phyloP scores from a whole-genome alignment of 2,113 vertebrate genomes.

The Pavo muticus region DNA sequence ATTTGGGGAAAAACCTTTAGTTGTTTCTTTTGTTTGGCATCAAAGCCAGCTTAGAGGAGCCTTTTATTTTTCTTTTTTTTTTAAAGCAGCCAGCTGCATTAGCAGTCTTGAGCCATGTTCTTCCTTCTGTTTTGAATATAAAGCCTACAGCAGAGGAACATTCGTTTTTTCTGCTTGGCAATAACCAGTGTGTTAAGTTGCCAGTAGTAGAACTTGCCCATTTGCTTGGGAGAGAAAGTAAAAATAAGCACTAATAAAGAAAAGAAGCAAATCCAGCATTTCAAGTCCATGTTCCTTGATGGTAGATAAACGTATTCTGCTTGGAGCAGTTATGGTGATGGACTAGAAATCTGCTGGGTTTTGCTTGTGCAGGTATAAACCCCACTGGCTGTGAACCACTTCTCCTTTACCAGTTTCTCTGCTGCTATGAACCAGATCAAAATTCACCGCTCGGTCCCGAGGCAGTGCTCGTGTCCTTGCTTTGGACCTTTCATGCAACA shows the following conservation, averaged over 20 bases:
- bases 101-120: conserved; percentile 34
- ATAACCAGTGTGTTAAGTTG: conserved; percentile 6
- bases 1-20: background rate
- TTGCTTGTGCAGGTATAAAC: conserved; percentile 14
- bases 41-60: conserved; percentile 4
- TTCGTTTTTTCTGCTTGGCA: background rate
- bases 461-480: background rate
- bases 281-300: background rate
- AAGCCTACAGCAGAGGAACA: conserved; percentile 18
- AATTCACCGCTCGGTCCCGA: background rate
- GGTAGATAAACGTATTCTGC: background rate
- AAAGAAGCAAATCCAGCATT: conserved; percentile 43
- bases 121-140: conserved; percentile 54
- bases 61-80: background rate
- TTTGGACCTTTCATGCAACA: background rate
- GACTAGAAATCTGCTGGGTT: background rate
- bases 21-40: conserved; percentile 51
- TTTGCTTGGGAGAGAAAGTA: conserved; percentile 41
- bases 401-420: background rate
- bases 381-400: background rate
- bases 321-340: background rate
- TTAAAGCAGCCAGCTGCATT: conserved; percentile 34
- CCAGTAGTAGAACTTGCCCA: conserved; percentile 21
- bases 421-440: background rate
- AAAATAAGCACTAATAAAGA: conserved; percentile 34